Conservation (phyloP, 2,113 vertebrate species). For the Oryzias curvinotus region DNA sequence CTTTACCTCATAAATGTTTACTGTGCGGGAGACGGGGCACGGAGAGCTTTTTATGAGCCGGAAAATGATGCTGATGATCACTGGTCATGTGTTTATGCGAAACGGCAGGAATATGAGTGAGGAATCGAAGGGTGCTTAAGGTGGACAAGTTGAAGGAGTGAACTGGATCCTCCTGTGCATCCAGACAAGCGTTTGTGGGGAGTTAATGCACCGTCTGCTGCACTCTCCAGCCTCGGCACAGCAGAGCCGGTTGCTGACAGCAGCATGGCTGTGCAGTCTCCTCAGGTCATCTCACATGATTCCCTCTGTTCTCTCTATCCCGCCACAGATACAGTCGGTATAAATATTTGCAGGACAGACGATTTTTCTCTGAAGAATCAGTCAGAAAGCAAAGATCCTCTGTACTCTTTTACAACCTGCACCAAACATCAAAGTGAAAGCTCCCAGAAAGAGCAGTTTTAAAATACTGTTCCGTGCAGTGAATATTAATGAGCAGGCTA, state of each 20-base stretch:
- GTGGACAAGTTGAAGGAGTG: neutral
- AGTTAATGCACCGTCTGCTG: slow-evolving; percentile 22
- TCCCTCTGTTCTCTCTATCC: neutral
- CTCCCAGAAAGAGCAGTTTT: too few species aligned
- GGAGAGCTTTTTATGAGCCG: slow-evolving; percentile 29
- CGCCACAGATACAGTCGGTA: too few species aligned
- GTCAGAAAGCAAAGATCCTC: too few species aligned
- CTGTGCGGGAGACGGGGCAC: slow-evolving; percentile 16
- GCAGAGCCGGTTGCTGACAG: slow-evolving; percentile 39
- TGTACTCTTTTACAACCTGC: too few species aligned
- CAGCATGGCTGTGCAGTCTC: slow-evolving; percentile 41
- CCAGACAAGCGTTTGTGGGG: too few species aligned
- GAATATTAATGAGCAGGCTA: too few species aligned
- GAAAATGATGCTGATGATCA: slow-evolving; percentile 17
- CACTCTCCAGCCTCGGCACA: slow-evolving; percentile 26
- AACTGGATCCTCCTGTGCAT: neutral
- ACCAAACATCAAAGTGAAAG: too few species aligned
- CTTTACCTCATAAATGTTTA: slow-evolving; percentile 35
- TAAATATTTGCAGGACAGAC: too few species aligned
- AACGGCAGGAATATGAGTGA: neutral
- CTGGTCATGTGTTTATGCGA: neutral
- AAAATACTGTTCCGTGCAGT: too few species aligned
- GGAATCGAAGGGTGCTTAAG: slow-evolving; percentile 1
- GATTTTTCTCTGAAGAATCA: too few species aligned
- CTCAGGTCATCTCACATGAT: slow-evolving; percentile 21